Evolutionary conservation across 1,140 invertebrate species (phyloP), one percentile per base, ranked within the genome.

Genomic region (Caenorhabditis tropicalis): DNA sequence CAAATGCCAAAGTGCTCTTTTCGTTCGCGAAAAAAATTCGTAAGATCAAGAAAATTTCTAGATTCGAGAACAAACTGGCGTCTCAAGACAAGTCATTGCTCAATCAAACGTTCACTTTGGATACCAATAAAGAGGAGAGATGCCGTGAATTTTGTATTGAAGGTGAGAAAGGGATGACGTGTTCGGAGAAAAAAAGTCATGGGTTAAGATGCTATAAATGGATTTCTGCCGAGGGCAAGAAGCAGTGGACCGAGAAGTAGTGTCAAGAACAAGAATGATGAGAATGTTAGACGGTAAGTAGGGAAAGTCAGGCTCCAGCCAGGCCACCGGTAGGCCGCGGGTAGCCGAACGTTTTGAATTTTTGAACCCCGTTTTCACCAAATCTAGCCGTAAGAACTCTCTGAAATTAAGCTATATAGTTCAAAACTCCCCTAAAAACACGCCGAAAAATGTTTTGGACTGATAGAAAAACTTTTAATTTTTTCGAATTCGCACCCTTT

Each of bases 91-190:
- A 85, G 24, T 82, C 79, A 12, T n/a, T 82, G n/a, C 56, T 85
- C 46, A 85, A 85, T 53, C 58, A 74, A 29, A 85, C 84, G 21
- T 85, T 85, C 65, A 85, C 84, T 24, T 27, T 85, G 31, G 84
- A 81, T 33, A 82, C 84, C 2, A 82, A 58, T 12, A 85, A 82
- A 43, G 58, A 49, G 19, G 81, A 79, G 15, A 15, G 84, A 33
- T 43, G 83, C 19, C 19, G 29, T 5, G 84, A 85, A 39, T 85
- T 85, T 58, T 65, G 83, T 31, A 70, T 84, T 24, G 83, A 84
- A 79, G 83, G 83, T 81, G 24, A 1, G 56, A 33, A 24, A 9
- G 27, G 27, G 74, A 36, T 16, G 21, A 74, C n/a, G 39, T 36
- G 2, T 9, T 39, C 16, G 16, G 53, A 56, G 53, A 56, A 56